Percentiles rank a stretch among this genome's conserved stretches.
These are phyloP conservation scores for Ceyx cyanopectus DNA, from an alignment of 2,113 vertebrate species.

Conservation along the genomic window DNA sequence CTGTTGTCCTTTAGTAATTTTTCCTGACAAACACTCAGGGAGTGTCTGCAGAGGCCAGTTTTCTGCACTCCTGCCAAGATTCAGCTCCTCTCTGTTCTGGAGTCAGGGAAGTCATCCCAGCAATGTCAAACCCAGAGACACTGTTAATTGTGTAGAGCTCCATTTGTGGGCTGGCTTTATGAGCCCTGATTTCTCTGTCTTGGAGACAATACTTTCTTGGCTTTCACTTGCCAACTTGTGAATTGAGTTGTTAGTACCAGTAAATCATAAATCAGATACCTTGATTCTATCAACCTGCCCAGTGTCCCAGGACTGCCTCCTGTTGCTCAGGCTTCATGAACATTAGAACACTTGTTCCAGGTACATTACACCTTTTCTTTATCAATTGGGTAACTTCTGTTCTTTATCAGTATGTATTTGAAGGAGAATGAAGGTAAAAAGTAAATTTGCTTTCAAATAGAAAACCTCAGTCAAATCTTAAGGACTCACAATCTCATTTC, in stretches of 20 bases:
- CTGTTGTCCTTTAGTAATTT: neutral
- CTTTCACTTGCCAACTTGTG: neutral
- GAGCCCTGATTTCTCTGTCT: neutral
- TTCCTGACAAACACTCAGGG: neutral
- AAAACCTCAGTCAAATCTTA: neutral
- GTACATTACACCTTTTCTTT: neutral
- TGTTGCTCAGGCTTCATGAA: neutral
- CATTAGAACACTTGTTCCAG: neutral
- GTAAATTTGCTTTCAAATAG: neutral
- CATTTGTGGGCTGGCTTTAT: neutral
- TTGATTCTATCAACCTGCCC: neutral
- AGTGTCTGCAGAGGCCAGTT: neutral
- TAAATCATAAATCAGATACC: neutral
- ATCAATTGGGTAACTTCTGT: neutral
- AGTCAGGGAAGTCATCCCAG: neutral
- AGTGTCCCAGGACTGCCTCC: neutral
- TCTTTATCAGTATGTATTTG: neutral
- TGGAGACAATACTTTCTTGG: neutral
- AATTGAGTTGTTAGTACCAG: neutral
- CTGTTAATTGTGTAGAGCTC: neutral
- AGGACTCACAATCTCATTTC: neutral
- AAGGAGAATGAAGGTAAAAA: neutral
- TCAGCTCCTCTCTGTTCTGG: neutral
- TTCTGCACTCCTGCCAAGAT: neutral
- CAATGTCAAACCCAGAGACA: neutral